phyloP scores from a whole-genome alignment of 2,113 vertebrate species.

The Atlantisia rogersi region DNA sequence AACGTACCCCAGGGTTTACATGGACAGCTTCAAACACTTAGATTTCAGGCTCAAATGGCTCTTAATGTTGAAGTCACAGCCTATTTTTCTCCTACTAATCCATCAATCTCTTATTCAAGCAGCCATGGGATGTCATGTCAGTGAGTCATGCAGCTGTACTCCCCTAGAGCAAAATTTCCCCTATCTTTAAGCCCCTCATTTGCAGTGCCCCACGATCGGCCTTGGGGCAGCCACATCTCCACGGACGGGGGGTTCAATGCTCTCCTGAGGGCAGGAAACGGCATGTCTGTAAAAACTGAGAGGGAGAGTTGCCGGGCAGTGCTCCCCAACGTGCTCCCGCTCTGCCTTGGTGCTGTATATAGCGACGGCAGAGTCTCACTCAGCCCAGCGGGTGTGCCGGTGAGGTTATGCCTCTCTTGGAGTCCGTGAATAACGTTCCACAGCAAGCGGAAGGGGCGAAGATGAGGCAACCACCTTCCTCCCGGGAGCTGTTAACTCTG shows the following conservation, averaged over 20 bases:
- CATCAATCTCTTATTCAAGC: not conserved
- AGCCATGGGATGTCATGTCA: not conserved
- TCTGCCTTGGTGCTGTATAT: fast-evolving
- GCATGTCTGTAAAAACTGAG: too few species aligned
- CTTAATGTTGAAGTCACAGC: not conserved
- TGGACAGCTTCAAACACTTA: not conserved
- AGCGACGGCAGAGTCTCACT: fast-evolving
- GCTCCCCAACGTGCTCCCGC: fast-evolving
- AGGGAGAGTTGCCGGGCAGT: not conserved
- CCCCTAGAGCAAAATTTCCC: not conserved
- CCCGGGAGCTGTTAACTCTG: not conserved
- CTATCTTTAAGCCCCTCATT: not conserved
- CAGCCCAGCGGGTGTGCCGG: fast-evolving
- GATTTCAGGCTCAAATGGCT: not conserved
- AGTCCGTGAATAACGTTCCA: not conserved
- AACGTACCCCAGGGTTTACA: not conserved
- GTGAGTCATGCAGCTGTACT: not conserved
- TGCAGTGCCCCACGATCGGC: not conserved
- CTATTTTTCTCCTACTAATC: not conserved
- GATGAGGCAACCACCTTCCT: too few species aligned
- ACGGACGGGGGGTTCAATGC: too few species aligned
- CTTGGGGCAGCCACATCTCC: not conserved
- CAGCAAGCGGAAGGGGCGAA: not conserved
- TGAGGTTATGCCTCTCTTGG: too few species aligned
- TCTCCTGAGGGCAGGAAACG: not conserved